These are phyloP conservation scores for Oxygymnocypris stewartii DNA, from an alignment of 2,113 vertebrate genomes.

Conservation along the genomic window DNA sequence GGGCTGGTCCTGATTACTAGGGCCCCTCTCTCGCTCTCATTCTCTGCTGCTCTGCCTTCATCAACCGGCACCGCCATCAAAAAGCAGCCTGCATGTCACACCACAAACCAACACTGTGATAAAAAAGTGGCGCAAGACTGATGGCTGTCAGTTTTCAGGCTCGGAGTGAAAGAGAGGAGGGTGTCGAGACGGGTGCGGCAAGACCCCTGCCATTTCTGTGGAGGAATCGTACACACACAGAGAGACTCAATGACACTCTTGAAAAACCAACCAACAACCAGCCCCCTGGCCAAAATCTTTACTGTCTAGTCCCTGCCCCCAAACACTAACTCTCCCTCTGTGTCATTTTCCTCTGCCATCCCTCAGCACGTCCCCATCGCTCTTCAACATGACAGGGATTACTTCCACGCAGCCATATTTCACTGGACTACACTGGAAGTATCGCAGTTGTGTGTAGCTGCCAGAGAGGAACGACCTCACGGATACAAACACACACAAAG, in stretches of 20 bases:
- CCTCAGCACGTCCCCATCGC: slow-evolving; percentile 36
- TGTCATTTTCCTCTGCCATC: slow-evolving; percentile 40
- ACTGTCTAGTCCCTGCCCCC: slow-evolving; percentile 58
- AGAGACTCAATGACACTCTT: slow-evolving; percentile 76
- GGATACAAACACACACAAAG: slow-evolving; percentile 44
- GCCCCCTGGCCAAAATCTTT: slow-evolving; percentile 49
- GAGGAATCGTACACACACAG: slow-evolving; percentile 46
- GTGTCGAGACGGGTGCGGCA: slow-evolving; percentile 55
- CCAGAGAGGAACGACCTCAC: slow-evolving; percentile 50
- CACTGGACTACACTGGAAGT: slow-evolving; percentile 54
- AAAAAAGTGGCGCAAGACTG: slow-evolving; percentile 69
- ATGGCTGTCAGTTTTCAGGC: slow-evolving; percentile 82
- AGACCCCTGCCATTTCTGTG: slow-evolving; percentile 25
- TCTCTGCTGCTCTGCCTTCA: slow-evolving; percentile 87
- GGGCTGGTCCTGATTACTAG: slow-evolving; percentile 93
- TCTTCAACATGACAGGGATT: slow-evolving; percentile 61
- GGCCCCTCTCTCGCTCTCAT: slow-evolving; percentile 74
- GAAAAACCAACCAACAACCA: slow-evolving; percentile 61
- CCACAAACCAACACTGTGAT: slow-evolving; percentile 54
- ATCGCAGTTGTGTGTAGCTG: slow-evolving; percentile 53
- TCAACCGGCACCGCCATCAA: slow-evolving; percentile 80
- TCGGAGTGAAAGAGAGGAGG: slow-evolving; percentile 65
- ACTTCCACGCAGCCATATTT: slow-evolving; percentile 57
- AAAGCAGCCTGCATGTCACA: slow-evolving; percentile 74
- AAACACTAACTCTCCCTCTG: slow-evolving; percentile 43